Evolutionary conservation across 1,140 invertebrate species (phyloP), one percentile per base, ranked within the genome.

Genomic region (Drosophila kanapiae): DNA sequence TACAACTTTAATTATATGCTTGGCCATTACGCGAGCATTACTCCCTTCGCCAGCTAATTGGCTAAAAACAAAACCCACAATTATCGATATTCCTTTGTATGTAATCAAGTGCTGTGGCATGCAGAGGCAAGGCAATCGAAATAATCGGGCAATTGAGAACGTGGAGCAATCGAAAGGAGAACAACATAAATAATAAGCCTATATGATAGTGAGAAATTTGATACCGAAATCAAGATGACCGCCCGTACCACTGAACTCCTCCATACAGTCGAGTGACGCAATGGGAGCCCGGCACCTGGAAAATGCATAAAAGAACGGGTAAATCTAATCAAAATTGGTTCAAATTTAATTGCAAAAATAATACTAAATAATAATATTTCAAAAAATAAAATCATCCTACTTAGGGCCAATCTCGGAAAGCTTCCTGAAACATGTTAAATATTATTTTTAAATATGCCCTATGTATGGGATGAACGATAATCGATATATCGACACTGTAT

Each of bases 251-350:
- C 96, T 97, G 94, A 97, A 97, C 94, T 98, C 97, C 94, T 97
- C 97, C 97, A 98, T 97, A 94, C 97, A 97, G 95, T 98, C 97
- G 84, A 98, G 94, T 91, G 96, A 97, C 70, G 97, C 97, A 93
- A 98, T 98, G 76, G 97, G 97, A 83, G 97, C 97, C 91, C 97
- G 95, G 95, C 96, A 97, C 95, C 97, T 97, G 53, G 4, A 56
- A 56, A 10, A 10, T 8, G 93, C 48, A 93, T 92, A 91, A 56
- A 43, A 42, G 4, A 40, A 45, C 2, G 16, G 3, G 10, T 9
- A 37, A 14, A 49, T 35, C 0, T 11, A 16, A 13, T 53, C 1
- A 68, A 16, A 11, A 37, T 16, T 1, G 6, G 6, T 6, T 1
- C 6, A 3, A 14, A 14, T 4, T 27, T 5, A 3, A 7, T 8